Conservation (phyloP, 2,113 vertebrate genomes). For the Sula dactylatra region DNA sequence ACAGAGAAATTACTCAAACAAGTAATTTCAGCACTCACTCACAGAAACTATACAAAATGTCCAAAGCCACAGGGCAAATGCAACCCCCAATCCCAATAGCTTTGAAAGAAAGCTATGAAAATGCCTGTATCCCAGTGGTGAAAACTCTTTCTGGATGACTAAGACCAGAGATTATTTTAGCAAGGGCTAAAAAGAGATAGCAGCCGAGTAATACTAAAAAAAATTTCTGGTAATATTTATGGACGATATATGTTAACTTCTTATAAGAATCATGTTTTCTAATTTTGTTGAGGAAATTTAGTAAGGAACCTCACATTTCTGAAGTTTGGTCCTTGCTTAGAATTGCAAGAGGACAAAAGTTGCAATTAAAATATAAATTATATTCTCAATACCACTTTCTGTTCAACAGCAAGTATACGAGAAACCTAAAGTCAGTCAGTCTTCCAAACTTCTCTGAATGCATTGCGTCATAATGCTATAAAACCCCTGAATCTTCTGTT, state of each 20-base stretch:
- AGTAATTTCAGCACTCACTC: neutral
- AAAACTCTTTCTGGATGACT: neutral
- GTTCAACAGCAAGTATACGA: neutral
- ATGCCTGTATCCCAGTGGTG: neutral
- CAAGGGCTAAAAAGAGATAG: neutral
- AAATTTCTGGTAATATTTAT: neutral
- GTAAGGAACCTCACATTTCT: neutral
- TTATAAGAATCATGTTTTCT: neutral
- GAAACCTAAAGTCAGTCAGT: neutral
- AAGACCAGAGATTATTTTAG: neutral
- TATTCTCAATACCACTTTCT: neutral
- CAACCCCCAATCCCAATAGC: neutral
- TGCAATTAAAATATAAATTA: neutral
- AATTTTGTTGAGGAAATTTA: neutral
- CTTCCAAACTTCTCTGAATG: neutral
- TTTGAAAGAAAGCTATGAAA: neutral
- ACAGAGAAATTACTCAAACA: neutral
- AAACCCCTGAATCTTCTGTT: neutral
- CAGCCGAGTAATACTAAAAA: neutral
- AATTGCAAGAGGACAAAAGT: neutral
- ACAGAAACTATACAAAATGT: neutral
- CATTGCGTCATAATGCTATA: neutral
- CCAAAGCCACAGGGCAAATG: neutral
- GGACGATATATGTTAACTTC: neutral
- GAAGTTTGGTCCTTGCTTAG: neutral